Evolutionary conservation across 2,113 vertebrate species (phyloP).

Genomic region (Rhea pennata): DNA sequence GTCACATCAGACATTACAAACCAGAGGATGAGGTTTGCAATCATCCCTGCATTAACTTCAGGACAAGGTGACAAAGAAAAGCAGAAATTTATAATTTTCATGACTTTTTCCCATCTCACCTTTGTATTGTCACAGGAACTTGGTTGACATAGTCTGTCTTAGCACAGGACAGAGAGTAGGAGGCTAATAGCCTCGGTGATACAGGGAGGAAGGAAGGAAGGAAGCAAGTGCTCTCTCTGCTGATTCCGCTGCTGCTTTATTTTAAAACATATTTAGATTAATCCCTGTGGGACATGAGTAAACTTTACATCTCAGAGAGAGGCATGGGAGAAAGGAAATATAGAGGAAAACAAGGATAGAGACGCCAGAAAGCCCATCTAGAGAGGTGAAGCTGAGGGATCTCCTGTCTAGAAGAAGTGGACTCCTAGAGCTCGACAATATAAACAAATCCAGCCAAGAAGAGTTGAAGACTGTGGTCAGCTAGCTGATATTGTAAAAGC

Average conservation of each 20-base stretch:
- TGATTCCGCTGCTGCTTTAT: neutral
- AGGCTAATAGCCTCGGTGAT: neutral
- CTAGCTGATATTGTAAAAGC: neutral
- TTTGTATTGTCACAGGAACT: neutral
- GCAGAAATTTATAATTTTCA: neutral
- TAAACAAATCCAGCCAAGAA: neutral
- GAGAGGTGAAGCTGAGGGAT: neutral
- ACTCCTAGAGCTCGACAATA: fast-evolving
- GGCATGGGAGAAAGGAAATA: too few species aligned
- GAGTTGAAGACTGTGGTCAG: neutral
- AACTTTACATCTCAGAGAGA: too few species aligned
- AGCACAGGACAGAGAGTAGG: neutral
- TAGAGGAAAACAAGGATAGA: too few species aligned
- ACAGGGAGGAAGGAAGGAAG: neutral
- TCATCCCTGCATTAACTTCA: neutral
- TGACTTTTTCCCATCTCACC: neutral
- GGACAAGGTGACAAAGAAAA: neutral
- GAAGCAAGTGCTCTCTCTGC: neutral
- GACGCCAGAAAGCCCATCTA: too few species aligned
- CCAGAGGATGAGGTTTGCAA: neutral
- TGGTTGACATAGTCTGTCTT: neutral
- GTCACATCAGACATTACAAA: neutral
- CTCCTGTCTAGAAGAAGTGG: neutral
- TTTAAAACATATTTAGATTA: neutral
- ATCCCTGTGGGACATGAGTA: neutral